These are phyloP conservation scores for Temnopleurus reevesii DNA, from an alignment of 53 echinoderm and acorn worm genomes.

Conservation along the genomic window DNA sequence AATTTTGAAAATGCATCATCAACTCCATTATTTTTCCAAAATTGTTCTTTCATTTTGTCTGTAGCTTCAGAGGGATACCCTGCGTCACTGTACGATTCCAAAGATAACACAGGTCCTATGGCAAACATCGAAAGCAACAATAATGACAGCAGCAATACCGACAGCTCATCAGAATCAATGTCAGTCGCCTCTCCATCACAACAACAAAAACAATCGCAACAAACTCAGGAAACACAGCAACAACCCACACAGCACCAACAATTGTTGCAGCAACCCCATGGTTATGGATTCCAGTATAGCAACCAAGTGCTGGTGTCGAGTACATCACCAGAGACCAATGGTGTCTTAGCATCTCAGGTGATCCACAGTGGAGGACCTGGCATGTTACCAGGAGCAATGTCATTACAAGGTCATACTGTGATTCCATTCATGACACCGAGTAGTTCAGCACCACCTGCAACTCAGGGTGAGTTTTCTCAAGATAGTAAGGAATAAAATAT, in stretches of 20 bases:
- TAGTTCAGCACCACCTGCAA: not conserved
- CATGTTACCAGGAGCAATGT: not conserved
- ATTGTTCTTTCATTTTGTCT: no score
- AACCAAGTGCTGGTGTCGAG: constrained; percentile 17
- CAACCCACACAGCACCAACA: constrained; percentile 19
- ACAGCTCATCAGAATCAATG: not conserved
- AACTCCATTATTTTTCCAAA: no score
- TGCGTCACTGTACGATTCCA: not conserved
- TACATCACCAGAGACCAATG: constrained; percentile 9
- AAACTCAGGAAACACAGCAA: not conserved
- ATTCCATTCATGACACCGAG: constrained; percentile 45
- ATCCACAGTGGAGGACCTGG: not conserved
- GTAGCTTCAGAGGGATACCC: constrained; percentile 33
- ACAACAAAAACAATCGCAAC: constrained; percentile 11
- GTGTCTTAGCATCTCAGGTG: constrained; percentile 8
- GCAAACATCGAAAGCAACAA: constrained; percentile 42
- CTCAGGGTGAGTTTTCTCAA: not conserved
- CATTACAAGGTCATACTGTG: constrained; percentile 30
- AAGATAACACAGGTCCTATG: not conserved
- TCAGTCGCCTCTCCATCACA: constrained; percentile 19
- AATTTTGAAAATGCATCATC: no score
- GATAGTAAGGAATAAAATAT: no score
- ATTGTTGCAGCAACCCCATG: not conserved
- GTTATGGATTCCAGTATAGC: not conserved
- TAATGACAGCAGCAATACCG: constrained; percentile 15